Evolutionary conservation across 2,797 vertebrate species (phyloP).

Genomic region (Sciurus vulgaris): DNA sequence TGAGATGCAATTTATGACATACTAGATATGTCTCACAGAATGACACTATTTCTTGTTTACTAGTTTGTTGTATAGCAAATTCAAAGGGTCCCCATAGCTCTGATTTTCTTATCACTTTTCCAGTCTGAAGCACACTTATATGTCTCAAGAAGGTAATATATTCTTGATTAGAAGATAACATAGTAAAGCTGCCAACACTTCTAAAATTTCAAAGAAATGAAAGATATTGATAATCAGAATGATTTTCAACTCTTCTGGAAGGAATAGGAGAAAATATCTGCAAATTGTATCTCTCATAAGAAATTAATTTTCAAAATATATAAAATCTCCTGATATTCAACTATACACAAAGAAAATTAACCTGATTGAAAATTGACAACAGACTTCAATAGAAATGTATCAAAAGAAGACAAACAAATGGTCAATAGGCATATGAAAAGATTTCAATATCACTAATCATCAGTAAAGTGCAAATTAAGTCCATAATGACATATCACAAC

Average conservation of each 20-base stretch:
- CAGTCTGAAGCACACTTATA: not conserved
- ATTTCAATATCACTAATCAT: not conserved
- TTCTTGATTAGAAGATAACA: not conserved
- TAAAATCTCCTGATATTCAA: not conserved
- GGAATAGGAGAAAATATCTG: not conserved
- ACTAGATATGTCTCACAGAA: not conserved
- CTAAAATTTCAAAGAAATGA: not conserved
- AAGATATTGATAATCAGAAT: not conserved
- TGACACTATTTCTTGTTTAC: not conserved
- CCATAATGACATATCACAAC: not conserved
- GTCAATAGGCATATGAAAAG: not conserved
- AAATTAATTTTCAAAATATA: not conserved
- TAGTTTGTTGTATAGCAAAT: not conserved
- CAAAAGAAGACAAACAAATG: not conserved
- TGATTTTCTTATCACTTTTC: not conserved
- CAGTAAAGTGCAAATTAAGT: not conserved
- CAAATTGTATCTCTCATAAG: not conserved
- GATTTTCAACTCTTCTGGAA: not conserved
- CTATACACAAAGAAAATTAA: not conserved
- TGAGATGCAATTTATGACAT: not conserved
- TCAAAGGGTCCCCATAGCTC: not conserved
- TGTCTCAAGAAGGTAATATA: not conserved
- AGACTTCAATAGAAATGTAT: not conserved
- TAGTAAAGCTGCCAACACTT: not conserved
- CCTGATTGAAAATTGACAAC: not conserved